Evolutionary conservation across 2,113 vertebrate genomes (phyloP).

Genomic region (Ahaetulla prasina): DNA sequence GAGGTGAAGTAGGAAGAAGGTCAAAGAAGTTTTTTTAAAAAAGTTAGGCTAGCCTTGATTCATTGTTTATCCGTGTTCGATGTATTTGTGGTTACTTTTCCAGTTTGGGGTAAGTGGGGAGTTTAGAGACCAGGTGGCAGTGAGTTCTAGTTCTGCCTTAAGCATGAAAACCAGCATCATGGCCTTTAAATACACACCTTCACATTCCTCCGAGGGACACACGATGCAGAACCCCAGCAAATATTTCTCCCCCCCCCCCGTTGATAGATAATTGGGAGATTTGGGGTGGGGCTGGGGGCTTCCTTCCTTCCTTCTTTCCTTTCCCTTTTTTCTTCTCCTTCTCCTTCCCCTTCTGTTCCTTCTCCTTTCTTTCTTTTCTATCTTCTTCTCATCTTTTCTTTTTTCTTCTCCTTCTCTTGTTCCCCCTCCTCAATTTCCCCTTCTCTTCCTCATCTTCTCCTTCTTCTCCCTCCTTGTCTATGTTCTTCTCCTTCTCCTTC

Average conservation of each 20-base stretch:
- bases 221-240: not conserved
- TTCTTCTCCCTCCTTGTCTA: no score
- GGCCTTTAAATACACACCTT: not conserved
- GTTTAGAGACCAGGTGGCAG: not conserved
- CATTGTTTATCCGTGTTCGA: not conserved
- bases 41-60: not conserved
- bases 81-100: not conserved
- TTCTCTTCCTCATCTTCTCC: no score
- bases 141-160: not conserved
- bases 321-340: not conserved
- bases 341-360: no score
- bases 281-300: rapidly evolving
- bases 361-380: no score
- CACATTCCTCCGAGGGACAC: not conserved
- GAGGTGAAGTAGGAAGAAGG: not conserved
- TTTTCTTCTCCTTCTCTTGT: no score
- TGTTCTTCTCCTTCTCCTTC: not conserved
- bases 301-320: no score
- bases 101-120: not conserved
- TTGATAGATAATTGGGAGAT: not conserved
- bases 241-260: no score
- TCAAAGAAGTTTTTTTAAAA: not conserved
- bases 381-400: no score
- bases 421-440: not conserved
- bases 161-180: not conserved